Conservation (phyloP, 2,113 vertebrate species). For the Neodon shergylaensis region DNA sequence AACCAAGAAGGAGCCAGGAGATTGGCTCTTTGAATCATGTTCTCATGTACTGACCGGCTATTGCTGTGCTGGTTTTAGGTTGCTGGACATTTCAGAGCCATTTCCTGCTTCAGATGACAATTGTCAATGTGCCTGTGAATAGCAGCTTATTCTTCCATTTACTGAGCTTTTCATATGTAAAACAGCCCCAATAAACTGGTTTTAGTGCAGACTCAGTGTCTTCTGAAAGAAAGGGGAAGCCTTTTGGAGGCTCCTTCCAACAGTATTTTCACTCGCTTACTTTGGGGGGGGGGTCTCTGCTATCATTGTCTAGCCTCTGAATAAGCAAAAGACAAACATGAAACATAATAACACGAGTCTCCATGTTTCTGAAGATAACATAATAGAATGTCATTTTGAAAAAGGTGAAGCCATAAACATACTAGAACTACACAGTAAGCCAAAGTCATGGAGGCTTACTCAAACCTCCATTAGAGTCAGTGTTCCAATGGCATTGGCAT, state of each 20-base stretch:
- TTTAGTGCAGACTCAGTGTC: neutral
- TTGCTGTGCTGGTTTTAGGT: neutral
- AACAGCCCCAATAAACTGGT: neutral
- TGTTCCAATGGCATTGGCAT: neutral
- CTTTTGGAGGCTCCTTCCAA: neutral
- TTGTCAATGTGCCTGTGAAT: neutral
- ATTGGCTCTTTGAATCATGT: neutral
- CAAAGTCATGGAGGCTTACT: conserved; percentile 16
- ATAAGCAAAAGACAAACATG: conserved; percentile 32
- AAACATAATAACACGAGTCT: neutral
- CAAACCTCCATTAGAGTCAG: neutral
- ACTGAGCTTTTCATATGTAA: neutral
- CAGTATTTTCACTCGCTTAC: neutral
- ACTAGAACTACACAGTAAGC: conserved; percentile 8
- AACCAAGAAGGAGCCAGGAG: neutral
- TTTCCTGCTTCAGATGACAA: conserved; percentile 3
- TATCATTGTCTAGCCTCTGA: conserved; percentile 7
- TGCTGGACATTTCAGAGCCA: neutral
- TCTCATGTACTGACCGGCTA: neutral
- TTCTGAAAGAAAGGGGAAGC: neutral
- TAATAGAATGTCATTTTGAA: conserved; percentile 22
- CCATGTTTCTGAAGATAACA: conserved; percentile 29
- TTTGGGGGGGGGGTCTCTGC: neutral
- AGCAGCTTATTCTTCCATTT: neutral
- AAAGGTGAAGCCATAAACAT: conserved; percentile 41